Base-by-base conservation (phyloP, 2,113 vertebrate species). In the Leptobrachium ailaonicum region DNA sequence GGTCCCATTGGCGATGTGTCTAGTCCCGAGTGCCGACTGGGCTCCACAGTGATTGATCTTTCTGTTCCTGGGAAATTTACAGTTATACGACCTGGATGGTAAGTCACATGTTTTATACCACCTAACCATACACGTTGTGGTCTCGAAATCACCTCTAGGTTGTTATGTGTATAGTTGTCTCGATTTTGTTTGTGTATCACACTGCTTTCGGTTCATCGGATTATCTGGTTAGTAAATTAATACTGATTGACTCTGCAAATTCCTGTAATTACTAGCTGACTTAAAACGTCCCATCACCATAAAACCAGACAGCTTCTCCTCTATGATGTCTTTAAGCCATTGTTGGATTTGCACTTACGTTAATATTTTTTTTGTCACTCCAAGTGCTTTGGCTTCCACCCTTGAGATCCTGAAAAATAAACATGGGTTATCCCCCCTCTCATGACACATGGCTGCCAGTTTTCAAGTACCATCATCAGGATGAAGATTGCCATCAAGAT, bases 61-160 rank as follows among this genome's bases (percentile, higher is more conserved):
- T 97, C 97, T 1, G 90, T 93, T 0, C 81, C 91, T 0, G 95
- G 95, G 53, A 95, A 90, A 72, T 99, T 95, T 87, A 88, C 79
- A 63, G 84, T 99, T 83, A 96, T 99, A 80, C 91, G 98, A 76
- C 89, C 95, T 32, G 98, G 98, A 82, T 98, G 97, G 98, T 99
- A 87, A 94, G 95, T 32, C 20, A 32, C 20, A 32, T 32, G 20
- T 32, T 32, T 32, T 32, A 32, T 32, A 32, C 20, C 20, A 32
- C 20, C 20, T 32, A 32, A 1, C 20, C 20, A 32, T 32, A 32
- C 20, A 32, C 0, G 20, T 32, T 32, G 20, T 32, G 20, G 20
- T 32, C 20, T 32, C 20, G 20, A 32, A 32, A 32, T 32, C 20
- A 32, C 20, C 20, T 32, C 20, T 32, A 32, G 20, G 20, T 32